Base-by-base conservation (phyloP, 2,797 vertebrate species). In the Lepus townsendii region DNA sequence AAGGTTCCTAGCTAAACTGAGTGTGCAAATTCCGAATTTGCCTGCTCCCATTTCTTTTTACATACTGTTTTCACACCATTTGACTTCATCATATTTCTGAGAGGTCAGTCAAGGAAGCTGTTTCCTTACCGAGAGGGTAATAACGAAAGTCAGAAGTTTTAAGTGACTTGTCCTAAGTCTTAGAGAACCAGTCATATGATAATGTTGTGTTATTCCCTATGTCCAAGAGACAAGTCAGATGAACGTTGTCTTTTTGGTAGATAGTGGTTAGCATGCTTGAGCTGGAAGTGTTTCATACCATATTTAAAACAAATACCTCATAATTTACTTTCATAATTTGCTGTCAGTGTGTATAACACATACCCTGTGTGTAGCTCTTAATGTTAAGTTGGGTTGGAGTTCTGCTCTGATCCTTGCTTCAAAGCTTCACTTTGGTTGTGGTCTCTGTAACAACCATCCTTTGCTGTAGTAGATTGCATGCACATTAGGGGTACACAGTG, bases 271-370 rank as follows among this genome's bases (percentile, higher is more conserved):
- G 19, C 12, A 27, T 77, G 26, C 42, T 76, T 73, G 16, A 62
- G 24, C 82, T 88, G 30, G 94, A 85, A 76, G 47, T 22, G 12
- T 77, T 89, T 88, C 20, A 11, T 87, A 82, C 68, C 47, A 7
- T 85, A n/a, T 60, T 79, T 90, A n/a, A 2, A 52, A 10, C 4
- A 42, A 42, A 26, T 4, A 91, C 7, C 27, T 97, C 77, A 27
- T 76, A 71, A 32, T 82, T 85, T 38, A 87, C 19, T 50, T 79
- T 88, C 5, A 54, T 78, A 75, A 27, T 88, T 86, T 83, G 14
- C 62, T 88, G 3, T 38, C 71, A 79, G 22, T 91, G 24, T 20
- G 16, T 73, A 77, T 95, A 89, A 66, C 12, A 73, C 7, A 50
- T 16, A 71, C 24, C 19, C 60, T 66, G 5, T 35, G 38, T 63